Conservation (phyloP, 2,888 invertebrate species). For the Chrysolina haemoptera region DNA sequence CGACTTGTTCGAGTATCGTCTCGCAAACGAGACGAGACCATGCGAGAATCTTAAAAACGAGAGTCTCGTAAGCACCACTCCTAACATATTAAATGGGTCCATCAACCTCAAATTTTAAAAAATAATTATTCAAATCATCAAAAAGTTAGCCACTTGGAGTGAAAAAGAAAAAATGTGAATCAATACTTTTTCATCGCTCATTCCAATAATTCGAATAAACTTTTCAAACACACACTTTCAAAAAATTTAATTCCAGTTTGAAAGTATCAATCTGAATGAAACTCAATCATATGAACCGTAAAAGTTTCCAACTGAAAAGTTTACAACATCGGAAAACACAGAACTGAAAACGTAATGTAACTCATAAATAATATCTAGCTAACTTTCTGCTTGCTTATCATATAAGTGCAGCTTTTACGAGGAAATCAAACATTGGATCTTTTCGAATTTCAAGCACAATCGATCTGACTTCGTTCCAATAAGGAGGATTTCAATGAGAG, state of each 20-base stretch:
- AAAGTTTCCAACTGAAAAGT: constrained; percentile 1
- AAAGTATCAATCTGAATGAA: constrained; percentile 7
- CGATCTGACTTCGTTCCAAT: neutral
- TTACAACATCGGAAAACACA: constrained; percentile 17
- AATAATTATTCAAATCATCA: too few relatives aligned
- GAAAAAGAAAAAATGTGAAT: too few relatives aligned
- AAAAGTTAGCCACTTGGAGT: too few relatives aligned
- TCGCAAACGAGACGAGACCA: too few relatives aligned
- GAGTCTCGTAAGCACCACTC: too few relatives aligned
- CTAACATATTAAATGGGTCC: too few relatives aligned
- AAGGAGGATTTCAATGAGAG: neutral
- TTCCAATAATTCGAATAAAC: neutral
- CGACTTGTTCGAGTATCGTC: too few relatives aligned
- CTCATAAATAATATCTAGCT: constrained; percentile 17
- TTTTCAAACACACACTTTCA: neutral
- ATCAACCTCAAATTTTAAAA: too few relatives aligned
- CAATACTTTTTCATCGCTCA: too few relatives aligned
- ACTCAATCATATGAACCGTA: constrained; percentile 10
- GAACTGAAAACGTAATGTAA: constrained; percentile 11
- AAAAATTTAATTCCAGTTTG: constrained; percentile 15
- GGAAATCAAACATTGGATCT: constrained; percentile 2
- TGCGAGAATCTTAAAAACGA: too few relatives aligned
- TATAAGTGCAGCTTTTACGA: constrained; percentile 15
- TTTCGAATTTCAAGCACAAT: neutral
- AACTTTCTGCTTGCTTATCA: constrained; percentile 15